These are phyloP conservation scores for Athrips mouffetella DNA, from an alignment of 2,888 invertebrate species.

Conservation along the genomic window DNA sequence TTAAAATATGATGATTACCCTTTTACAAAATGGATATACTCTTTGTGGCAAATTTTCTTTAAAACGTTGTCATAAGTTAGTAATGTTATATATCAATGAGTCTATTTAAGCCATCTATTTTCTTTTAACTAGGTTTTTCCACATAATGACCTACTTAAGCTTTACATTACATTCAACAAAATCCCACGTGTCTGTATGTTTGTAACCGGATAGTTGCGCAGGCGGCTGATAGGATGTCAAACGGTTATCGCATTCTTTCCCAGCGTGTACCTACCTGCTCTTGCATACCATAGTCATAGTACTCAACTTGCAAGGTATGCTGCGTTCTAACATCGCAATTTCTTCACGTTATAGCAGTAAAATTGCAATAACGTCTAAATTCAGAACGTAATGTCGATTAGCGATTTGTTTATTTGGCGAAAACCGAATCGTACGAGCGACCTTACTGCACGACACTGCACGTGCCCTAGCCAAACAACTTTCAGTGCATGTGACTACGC, in stretches of 20 bases:
- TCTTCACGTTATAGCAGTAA: slow-evolving; percentile 30
- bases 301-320: neutral
- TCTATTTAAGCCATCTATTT: too few species aligned
- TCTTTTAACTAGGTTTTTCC: too few species aligned
- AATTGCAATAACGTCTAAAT: slow-evolving; percentile 36
- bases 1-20: too few species aligned
- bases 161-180: neutral
- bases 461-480: neutral
- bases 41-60: too few species aligned
- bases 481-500: neutral
- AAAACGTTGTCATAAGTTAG: too few species aligned
- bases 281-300: slow-evolving; percentile 7
- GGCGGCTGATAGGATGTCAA: slow-evolving; percentile 31
- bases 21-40: too few species aligned
- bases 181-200: slow-evolving; percentile 15
- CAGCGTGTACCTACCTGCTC: slow-evolving; percentile 23
- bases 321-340: neutral
- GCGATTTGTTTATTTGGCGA: slow-evolving; percentile 37
- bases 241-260: slow-evolving; percentile 45
- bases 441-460: neutral
- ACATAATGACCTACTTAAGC: neutral
- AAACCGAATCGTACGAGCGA: slow-evolving; percentile 35
- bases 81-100: too few species aligned
- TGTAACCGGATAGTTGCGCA: slow-evolving; percentile 32
- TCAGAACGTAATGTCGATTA: slow-evolving; percentile 34